These are phyloP conservation scores for Anser cygnoides DNA, from an alignment of 2,113 vertebrate species.

Conservation along the genomic window DNA sequence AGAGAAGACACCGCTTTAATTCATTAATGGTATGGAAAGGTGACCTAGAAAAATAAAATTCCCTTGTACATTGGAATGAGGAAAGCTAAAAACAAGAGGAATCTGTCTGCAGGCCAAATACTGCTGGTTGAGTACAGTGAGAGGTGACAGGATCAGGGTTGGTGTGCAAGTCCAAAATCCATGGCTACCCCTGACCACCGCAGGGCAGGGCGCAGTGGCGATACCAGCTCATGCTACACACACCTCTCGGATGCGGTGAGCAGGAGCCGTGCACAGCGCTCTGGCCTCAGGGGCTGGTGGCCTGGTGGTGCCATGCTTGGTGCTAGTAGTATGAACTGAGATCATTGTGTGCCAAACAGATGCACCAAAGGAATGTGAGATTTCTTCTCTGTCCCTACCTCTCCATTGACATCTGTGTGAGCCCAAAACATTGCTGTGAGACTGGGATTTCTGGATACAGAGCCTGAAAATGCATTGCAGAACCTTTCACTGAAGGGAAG, in stretches of 20 bases:
- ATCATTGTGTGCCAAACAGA: background rate
- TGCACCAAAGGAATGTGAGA: background rate
- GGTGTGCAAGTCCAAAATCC: background rate
- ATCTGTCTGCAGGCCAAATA: background rate
- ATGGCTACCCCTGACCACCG: background rate
- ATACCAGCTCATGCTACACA: rapidly evolving
- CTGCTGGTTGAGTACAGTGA: background rate
- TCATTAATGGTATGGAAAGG: slow-evolving; percentile 28
- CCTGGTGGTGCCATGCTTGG: background rate
- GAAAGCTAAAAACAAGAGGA: background rate
- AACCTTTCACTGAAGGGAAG: background rate
- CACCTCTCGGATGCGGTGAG: background rate
- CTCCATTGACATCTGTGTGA: background rate
- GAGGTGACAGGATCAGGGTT: background rate
- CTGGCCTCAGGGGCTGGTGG: background rate
- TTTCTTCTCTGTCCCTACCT: background rate
- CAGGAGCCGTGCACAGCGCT: background rate
- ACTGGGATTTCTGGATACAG: background rate
- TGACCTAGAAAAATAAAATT: slow-evolving; percentile 43
- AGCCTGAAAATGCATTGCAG: background rate
- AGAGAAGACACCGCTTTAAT: slow-evolving; percentile 36
- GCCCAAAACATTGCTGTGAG: background rate
- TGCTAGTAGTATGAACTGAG: rapidly evolving
- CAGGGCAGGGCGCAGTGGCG: background rate
- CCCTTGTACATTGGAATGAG: background rate